Evolutionary conservation across 2,888 invertebrate species (phyloP).

Genomic region (Melieria picta): DNA sequence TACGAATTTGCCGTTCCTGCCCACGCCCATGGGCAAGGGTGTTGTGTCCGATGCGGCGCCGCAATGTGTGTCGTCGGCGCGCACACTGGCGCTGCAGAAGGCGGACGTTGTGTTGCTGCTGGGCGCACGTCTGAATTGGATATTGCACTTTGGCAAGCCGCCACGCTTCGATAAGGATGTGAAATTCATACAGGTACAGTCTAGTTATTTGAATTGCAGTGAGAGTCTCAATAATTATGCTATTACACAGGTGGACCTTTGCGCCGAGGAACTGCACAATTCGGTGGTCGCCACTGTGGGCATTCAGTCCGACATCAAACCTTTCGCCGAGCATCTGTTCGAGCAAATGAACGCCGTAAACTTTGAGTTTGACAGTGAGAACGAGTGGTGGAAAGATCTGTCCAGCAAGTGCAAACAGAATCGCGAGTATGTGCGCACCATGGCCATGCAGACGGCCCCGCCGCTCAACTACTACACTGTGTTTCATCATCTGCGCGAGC

Average conservation of each 20-base stretch:
- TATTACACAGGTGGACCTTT: slow-evolving; percentile 74
- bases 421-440: slow-evolving; percentile 73
- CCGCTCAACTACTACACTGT: slow-evolving; percentile 96
- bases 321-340: slow-evolving; percentile 75
- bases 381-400: slow-evolving; percentile 82
- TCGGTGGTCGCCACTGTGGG: slow-evolving; percentile 83
- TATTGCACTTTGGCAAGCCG: slow-evolving; percentile 92
- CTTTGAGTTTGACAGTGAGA: slow-evolving; percentile 70
- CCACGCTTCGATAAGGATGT: slow-evolving; percentile 86
- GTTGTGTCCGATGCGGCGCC: slow-evolving; percentile 77
- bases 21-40: slow-evolving; percentile 95
- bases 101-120: slow-evolving; percentile 89
- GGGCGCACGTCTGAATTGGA: slow-evolving; percentile 97
- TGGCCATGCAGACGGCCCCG: slow-evolving; percentile 75
- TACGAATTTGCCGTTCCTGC: slow-evolving; percentile 86
- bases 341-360: slow-evolving; percentile 70
- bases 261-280: slow-evolving; percentile 92
- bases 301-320: slow-evolving; percentile 85
- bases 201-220: background rate
- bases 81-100: slow-evolving; percentile 85
- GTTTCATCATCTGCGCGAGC: slow-evolving; percentile 82
- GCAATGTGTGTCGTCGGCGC: slow-evolving; percentile 85
- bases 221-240: background rate
- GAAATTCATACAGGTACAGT: slow-evolving; percentile 80
- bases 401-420: slow-evolving; percentile 79